phyloP scores from a whole-genome alignment of 2,888 invertebrate genomes.

The Chloroclysta siterata region DNA sequence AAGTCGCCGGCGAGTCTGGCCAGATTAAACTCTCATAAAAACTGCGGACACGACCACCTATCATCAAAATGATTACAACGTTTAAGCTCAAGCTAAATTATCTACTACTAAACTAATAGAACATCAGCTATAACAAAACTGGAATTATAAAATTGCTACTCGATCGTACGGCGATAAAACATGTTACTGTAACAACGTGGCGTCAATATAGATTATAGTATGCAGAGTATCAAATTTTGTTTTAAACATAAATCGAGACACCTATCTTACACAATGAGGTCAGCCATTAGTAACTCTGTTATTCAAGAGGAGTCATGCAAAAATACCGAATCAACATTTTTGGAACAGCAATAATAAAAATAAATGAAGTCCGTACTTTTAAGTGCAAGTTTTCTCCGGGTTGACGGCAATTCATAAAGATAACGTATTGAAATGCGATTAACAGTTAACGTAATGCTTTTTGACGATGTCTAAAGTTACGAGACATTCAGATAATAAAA shows the following conservation, averaged over 20 bases:
- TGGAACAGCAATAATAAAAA: conserved; percentile 60
- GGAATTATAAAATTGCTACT: conserved; percentile 22
- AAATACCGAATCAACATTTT: conserved; percentile 52
- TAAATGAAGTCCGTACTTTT: conserved; percentile 54
- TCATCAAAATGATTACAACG: conserved; percentile 56
- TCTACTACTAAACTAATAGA: conserved; percentile 38
- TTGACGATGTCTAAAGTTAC: conserved; percentile 63
- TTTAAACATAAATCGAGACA: conserved; percentile 28
- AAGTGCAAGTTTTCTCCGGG: conserved; percentile 61
- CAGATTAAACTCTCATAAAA: conserved; percentile 51
- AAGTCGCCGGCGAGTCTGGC: conserved; percentile 52
- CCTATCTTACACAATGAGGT: conserved; percentile 35
- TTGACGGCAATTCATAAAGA: conserved; percentile 66
- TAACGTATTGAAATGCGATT: conserved; percentile 68
- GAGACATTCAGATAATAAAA: conserved; percentile 63
- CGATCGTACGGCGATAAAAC: conserved; percentile 19
- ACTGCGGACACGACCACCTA: conserved; percentile 49
- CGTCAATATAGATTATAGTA: conserved; percentile 12
- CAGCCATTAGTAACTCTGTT: conserved; percentile 37
- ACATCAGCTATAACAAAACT: conserved; percentile 25
- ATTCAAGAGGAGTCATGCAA: conserved; percentile 31
- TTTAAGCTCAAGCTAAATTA: conserved; percentile 49
- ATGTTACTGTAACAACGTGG: conserved; percentile 7
- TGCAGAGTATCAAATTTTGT: conserved; percentile 22
- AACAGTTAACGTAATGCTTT: conserved; percentile 69